A percentile compares a stretch with the other conserved stretches of the same genome.
These are phyloP conservation scores for Halichondria panicea DNA, from an alignment of 37 sponge, comb jelly and placozoan genomes.

Conservation along the genomic window DNA sequence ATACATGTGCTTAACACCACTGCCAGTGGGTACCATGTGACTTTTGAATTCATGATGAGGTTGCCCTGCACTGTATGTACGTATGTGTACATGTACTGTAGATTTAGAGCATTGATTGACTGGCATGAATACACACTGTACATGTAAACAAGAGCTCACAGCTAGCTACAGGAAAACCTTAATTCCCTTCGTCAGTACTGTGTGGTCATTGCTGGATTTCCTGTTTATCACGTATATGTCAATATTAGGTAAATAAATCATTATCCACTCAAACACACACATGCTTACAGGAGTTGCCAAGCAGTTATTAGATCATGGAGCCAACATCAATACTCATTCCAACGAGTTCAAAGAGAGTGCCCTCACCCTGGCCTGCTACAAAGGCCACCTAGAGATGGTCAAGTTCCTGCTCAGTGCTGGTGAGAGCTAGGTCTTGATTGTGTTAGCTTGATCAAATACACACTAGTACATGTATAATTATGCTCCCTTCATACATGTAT, in stretches of 20 bases:
- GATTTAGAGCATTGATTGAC: too few species aligned
- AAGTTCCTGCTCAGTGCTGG: conserved; percentile 77
- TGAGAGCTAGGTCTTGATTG: background rate
- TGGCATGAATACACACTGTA: too few species aligned
- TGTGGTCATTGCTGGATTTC: too few species aligned
- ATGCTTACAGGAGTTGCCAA: conserved; percentile 64
- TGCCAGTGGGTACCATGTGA: too few species aligned
- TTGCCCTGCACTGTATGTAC: too few species aligned
- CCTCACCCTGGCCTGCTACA: conserved; percentile 85
- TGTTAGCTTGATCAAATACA: background rate
- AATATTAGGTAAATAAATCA: background rate
- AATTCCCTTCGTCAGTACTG: too few species aligned
- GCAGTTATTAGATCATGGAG: conserved; percentile 59
- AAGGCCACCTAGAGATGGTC: conserved; percentile 87
- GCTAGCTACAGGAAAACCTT: too few species aligned
- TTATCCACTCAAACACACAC: background rate
- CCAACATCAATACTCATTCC: conserved; percentile 85
- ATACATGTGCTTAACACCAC: too few species aligned
- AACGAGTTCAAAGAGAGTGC: conserved; percentile 91
- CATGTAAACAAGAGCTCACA: too few species aligned
- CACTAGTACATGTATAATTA: background rate
- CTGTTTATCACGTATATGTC: background rate
- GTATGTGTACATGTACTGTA: background rate
- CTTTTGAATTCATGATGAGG: too few species aligned
- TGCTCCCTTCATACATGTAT: too few species aligned